Percentiles rank a stretch among this genome's conserved stretches.
Conservation (phyloP, 2,888 invertebrate species). For the Rhogogaster chlorosoma region DNA sequence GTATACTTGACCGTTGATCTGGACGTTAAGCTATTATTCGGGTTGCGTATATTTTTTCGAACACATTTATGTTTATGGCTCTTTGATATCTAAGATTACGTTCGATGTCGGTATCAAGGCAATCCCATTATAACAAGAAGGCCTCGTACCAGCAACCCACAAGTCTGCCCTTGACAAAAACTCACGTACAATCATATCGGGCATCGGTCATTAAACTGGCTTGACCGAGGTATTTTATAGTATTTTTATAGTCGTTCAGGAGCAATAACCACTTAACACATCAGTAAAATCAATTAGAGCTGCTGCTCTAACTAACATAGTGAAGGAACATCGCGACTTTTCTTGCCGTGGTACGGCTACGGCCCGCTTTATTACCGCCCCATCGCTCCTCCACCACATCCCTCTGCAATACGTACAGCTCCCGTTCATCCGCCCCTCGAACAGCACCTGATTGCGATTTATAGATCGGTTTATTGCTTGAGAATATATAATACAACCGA, state of each 20-base stretch:
- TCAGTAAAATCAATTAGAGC: constrained; percentile 73
- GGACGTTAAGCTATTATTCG: background rate
- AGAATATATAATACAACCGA: constrained; percentile 39
- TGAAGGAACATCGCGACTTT: constrained; percentile 59
- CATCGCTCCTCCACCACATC: constrained; percentile 40
- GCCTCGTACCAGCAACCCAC: background rate
- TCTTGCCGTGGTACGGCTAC: constrained; percentile 50
- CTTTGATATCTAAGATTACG: background rate
- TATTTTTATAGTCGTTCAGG: constrained; percentile 64
- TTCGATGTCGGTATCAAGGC: background rate
- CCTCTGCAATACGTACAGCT: constrained; percentile 36
- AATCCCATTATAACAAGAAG: constrained; percentile 22
- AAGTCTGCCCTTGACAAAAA: constrained; percentile 35
- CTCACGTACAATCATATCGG: constrained; percentile 42
- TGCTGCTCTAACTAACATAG: constrained; percentile 61
- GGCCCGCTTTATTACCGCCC: constrained; percentile 59
- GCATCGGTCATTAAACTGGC: constrained; percentile 46
- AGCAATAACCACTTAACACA: constrained; percentile 71
- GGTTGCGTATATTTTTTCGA: background rate
- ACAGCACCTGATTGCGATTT: constrained; percentile 56
- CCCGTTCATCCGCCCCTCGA: constrained; percentile 35
- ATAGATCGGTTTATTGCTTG: constrained; percentile 56
- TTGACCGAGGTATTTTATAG: constrained; percentile 51
- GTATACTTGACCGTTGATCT: constrained; percentile 5
- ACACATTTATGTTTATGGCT: background rate